Percentiles rank a stretch among this genome's conserved stretches.
These are phyloP conservation scores for Plagodis dolabraria DNA, from an alignment of 2,888 invertebrate species.

Conservation along the genomic window DNA sequence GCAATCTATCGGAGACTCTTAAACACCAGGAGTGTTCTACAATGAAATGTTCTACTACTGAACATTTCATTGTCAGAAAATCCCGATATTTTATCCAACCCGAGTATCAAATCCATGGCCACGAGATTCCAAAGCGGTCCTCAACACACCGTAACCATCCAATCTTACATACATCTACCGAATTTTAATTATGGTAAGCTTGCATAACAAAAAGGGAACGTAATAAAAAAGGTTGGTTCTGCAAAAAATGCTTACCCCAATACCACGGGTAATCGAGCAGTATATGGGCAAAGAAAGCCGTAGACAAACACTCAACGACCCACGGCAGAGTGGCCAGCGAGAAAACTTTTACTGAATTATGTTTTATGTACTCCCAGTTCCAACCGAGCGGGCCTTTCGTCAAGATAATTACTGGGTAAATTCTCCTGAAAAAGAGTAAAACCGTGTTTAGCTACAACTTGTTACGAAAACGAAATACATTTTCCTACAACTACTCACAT, in stretches of 20 bases:
- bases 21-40: too few species aligned
- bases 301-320: conserved; percentile 77
- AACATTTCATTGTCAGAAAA: too few species aligned
- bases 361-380: conserved; percentile 81
- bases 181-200: conserved; percentile 26
- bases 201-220: conserved; percentile 15
- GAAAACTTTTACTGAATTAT: conserved; percentile 77
- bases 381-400: conserved; percentile 78
- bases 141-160: conserved; percentile 13
- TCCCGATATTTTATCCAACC: too few species aligned
- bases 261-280: conserved; percentile 78
- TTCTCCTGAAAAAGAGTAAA: conserved; percentile 64
- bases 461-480: neutral
- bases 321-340: conserved; percentile 79
- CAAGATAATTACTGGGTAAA: conserved; percentile 79
- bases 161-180: conserved; percentile 14
- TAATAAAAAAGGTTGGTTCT: conserved; percentile 16
- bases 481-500: conserved; percentile 20
- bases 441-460: conserved; percentile 6
- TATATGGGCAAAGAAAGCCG: conserved; percentile 70
- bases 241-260: conserved; percentile 69
- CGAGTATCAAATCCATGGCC: too few species aligned
- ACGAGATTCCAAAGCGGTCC: neutral
- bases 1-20: too few species aligned
- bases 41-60: too few species aligned